Conservation (phyloP, 2,888 invertebrate species). For the Nowickia ferox region DNA sequence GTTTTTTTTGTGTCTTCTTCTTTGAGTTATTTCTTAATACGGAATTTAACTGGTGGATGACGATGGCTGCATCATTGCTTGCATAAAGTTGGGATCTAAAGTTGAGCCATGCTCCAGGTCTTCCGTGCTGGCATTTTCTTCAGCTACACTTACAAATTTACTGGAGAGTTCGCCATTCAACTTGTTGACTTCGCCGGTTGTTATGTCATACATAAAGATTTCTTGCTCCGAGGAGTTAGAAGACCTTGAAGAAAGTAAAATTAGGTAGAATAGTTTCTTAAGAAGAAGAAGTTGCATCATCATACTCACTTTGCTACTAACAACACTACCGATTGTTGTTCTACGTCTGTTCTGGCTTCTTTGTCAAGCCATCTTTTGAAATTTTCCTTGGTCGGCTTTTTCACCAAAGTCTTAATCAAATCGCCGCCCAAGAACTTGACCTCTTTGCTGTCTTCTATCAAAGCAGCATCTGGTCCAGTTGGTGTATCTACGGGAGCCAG, state of each 20-base stretch:
- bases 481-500: constrained; percentile 91
- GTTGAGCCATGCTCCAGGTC: constrained; percentile 85
- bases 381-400: constrained; percentile 90
- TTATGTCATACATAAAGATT: constrained; percentile 94
- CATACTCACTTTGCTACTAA: constrained; percentile 90
- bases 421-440: constrained; percentile 90
- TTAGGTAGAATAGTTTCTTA: background rate
- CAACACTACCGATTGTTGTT: constrained; percentile 91
- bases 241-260: constrained; percentile 71
- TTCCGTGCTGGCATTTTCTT: constrained; percentile 90
- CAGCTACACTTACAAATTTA: constrained; percentile 93
- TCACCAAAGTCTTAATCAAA: constrained; percentile 89
- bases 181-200: constrained; percentile 89
- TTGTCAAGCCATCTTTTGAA: constrained; percentile 91
- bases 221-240: constrained; percentile 86
- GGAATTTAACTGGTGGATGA: constrained; percentile 76
- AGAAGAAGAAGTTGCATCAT: background rate
- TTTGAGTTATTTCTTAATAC: constrained; percentile 18
- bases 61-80: constrained; percentile 80
- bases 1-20: constrained; percentile 17
- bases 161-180: constrained; percentile 91
- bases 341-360: constrained; percentile 89
- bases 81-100: constrained; percentile 79
- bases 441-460: constrained; percentile 86
- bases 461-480: constrained; percentile 82